Evolutionary conservation across 2,113 vertebrate genomes (phyloP).

Genomic region (Hippocampus guttulatus): DNA sequence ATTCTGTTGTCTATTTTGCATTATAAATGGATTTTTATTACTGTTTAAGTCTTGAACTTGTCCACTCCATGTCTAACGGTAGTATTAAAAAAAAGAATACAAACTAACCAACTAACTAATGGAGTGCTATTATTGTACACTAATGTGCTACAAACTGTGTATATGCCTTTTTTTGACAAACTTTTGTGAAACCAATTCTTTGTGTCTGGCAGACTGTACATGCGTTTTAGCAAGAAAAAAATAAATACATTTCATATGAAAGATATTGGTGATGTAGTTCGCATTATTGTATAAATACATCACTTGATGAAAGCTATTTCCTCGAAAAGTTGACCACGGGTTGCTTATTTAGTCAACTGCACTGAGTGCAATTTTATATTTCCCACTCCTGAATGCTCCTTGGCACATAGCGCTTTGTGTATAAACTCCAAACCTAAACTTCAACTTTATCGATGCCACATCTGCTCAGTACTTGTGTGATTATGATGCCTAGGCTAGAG

Average conservation of each 20-base stretch:
- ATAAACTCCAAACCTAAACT: no score
- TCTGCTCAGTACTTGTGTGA: no score
- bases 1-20: not conserved
- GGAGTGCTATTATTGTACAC: constrained; percentile 42
- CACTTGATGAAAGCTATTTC: constrained; percentile 20
- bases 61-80: not conserved
- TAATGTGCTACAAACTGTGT: constrained; percentile 48
- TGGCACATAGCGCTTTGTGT: no score
- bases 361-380: no score
- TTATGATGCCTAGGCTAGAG: no score
- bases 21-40: not conserved
- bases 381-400: no score
- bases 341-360: no score
- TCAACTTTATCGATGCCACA: no score
- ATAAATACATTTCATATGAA: constrained; percentile 25
- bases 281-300: constrained; percentile 1
- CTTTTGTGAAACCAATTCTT: constrained; percentile 37
- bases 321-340: not conserved
- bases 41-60: not conserved
- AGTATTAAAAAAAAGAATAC: not conserved
- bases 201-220: constrained; percentile 12
- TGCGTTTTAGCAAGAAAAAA: constrained; percentile 16
- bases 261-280: constrained; percentile 1
- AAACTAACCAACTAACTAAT: not conserved
- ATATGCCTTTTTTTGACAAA: constrained; percentile 45